Evolutionary conservation across 2,888 invertebrate species (phyloP), one percentile per base, ranked within the genome.

Genomic region (Drosophila nigricruria): DNA sequence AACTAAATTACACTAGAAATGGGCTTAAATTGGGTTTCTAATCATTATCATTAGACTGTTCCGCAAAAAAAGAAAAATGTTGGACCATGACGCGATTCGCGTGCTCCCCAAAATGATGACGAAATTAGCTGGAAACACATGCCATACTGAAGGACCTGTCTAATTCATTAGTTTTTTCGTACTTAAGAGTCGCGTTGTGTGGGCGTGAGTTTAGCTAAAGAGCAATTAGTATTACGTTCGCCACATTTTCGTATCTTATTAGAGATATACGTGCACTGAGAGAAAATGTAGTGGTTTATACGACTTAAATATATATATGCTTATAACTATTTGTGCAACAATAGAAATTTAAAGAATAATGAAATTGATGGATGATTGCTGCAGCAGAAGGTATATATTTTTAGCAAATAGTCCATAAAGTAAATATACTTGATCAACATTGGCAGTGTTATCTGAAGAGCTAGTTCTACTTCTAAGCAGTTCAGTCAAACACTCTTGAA

Each of bases 61-160:
- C 36, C 47, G 27, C 38, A 9, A 27, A 23, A 45, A 27, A 43
- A 16, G 16, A 14, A 49, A 52, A 49, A 60, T 59, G 50, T 49
- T 58, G 54, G 50, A 3, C 18, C 43, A 66, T 81, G 81, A 81
- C 81, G 81, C 83, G 63, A 72, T 79, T 82, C 65, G 81, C 81
- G 81, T 82, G 81, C 65, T 65, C n/a, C 43, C 47, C 25, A 30
- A 49, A 58, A 30, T 69, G 76, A 81, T 70, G 83, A 71, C 67
- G 79, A 59, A 64, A 73, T 80, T 65, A 59, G 62, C 61, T 52
- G 23, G 16, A 60, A 66, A 58, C 62, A 71, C 70, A 65, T 65
- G 65, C 58, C 65, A 62, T 42, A 45, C 49, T 25, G 32, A 65
- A 60, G 40, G 43, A 63, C 71, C 66, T 60, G 14, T 65, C 52